Base-by-base conservation (phyloP, 2,888 invertebrate species). In the Epistrophe grossulariae region DNA sequence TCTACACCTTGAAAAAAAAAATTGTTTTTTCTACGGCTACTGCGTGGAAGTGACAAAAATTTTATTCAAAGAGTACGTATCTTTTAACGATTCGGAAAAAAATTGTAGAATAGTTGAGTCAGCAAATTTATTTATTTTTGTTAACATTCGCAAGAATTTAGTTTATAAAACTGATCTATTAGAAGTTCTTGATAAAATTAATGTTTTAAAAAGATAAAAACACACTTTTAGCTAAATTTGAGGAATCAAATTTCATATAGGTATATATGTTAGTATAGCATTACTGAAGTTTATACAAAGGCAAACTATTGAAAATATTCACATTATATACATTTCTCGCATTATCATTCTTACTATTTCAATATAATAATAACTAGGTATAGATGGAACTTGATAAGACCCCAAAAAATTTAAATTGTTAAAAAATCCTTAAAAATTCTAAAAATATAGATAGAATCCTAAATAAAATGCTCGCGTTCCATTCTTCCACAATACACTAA, bases 301-400 rank as follows among this genome's bases (percentile, higher is more conserved):
- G 57, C 77, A 78, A 78, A 82, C 78, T 66, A 24, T 73, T 79
- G 43, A 73, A 79, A 73, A 83, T 83, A 83, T 79, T 79, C 78
- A 83, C 83, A 83, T 78, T 60, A 73, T 78, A 55, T 79, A 79
- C 72, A 83, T 70, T 82, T 77, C 78, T 78, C 79, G 78, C 79
- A 70, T 79, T 66, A 74, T 79, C 78, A 73, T 73, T 83, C 83
- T 83, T 83, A 83, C 68, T 68, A 68, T 78, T 60, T 59, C 11
- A 38, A 28, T 28, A 24, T 17, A 59, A 28, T 8, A 59, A 28
- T 3, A 28, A 1, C 13, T n/a, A n/a, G n/a, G n/a, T 52, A 28
- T 24, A 38, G n/a, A 59, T 3, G 38, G 3, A 35, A 9, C 5
- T 31, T 31, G 31, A 31, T 31, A 31, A 31, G 0, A 31, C 7